Evolutionary conservation across 2,888 invertebrate species (phyloP), one percentile per base, ranked within the genome.

Genomic region (Eucriotettix oculatus): DNA sequence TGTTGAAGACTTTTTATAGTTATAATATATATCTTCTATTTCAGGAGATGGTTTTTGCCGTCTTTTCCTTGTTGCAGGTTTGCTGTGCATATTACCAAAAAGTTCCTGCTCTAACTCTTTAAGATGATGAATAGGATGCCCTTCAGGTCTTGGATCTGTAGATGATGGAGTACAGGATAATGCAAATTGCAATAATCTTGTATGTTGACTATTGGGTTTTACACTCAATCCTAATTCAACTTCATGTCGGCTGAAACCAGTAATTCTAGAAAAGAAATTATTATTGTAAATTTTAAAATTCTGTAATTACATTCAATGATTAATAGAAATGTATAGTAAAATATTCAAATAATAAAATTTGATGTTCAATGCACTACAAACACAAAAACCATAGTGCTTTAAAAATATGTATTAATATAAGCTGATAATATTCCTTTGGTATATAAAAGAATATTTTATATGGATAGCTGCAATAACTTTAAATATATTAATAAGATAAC

Each of bases 81-180:
- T 57, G 1, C 69, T 67, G 63, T 71, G 70, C n/a, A 77, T 68
- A 65, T 78, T 75, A 1, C 74, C 73, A 66, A 79, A 79, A 57
- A 79, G 64, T 54, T 75, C 72, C 56, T 75, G 67, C 67, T 80
- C 79, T 16, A 82, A 66, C 57, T 76, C 71, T 65, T 76, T 75
- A 7, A 82, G 67, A 53, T 75, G 70, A 67, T 81, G 75, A 70
- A 81, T 79, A 14, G 81, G 80, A 65, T 79, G 78, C 9, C 64
- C 61, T 11, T 56, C 57, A 11, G 65, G 67, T 48, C 62, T 59
- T 3, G 17, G 44, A 41, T 66, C 64, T 17, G 56, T n/a, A 11
- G 17, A 54, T 17, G 54, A 16, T 53, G 64, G 59, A 53, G 66
- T 61, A 60, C 66, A 66, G 9, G 66, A 65, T 17, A 70, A 61